These are phyloP conservation scores for Globodera ellingtonae DNA, from an alignment of 1,140 invertebrate genomes.

Conservation along the genomic window DNA sequence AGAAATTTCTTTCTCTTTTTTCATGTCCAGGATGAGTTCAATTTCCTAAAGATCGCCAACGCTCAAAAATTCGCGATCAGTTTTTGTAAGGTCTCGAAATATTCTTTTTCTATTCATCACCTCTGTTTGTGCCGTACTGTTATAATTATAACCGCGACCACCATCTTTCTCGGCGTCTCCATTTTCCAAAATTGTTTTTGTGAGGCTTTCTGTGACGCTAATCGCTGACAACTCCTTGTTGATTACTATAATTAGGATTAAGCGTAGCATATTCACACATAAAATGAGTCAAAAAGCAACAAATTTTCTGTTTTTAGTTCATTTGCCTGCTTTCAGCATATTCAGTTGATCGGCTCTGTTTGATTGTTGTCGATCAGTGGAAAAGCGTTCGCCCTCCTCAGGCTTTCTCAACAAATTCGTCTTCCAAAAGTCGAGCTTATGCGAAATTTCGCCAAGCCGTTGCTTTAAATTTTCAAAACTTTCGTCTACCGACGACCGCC, in stretches of 20 bases:
- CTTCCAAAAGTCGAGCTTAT: constrained; percentile 1
- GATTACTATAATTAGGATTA: neutral
- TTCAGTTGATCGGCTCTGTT: neutral
- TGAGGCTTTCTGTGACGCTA: neutral
- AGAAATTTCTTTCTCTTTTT: too few species aligned
- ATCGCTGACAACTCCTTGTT: neutral
- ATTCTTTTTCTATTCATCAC: neutral
- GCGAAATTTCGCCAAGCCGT: constrained; percentile 3
- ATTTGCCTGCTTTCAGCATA: neutral
- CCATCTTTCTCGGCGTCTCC: neutral
- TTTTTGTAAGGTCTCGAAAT: too few species aligned
- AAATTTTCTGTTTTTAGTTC: neutral
- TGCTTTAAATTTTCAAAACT: constrained; percentile 15
- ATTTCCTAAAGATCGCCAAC: too few species aligned
- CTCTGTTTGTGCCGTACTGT: neutral
- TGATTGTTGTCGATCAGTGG: neutral
- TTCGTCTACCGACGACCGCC: neutral
- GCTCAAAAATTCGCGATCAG: too few species aligned
- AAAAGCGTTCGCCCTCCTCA: neutral
- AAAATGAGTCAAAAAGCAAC: neutral
- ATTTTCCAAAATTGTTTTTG: neutral
- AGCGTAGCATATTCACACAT: too few species aligned
- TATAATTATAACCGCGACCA: neutral
- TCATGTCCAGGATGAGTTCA: too few species aligned
- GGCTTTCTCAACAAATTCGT: neutral